Base-by-base conservation (phyloP, 2,888 invertebrate species). In the Trilocha varians region DNA sequence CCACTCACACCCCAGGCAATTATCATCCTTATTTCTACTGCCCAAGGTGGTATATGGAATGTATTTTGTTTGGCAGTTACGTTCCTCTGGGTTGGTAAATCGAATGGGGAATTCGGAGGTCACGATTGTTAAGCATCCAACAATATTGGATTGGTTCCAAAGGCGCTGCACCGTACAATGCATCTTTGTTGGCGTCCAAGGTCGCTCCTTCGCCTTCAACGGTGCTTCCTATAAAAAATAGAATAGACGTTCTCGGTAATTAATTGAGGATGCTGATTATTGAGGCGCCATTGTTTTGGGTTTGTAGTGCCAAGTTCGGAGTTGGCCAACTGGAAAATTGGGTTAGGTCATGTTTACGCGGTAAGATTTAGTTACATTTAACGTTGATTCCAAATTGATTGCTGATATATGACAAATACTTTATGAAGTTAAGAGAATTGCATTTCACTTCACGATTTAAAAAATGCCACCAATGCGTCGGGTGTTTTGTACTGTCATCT, bases 101-200 rank as follows among this genome's bases (percentile, higher is more conserved):
- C 78, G 76, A 80, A 80, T 82, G 80, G 64, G 76, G 77, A 76
- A 78, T 84, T 84, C 82, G 82, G 80, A 82, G 82, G 83, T 75
- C 83, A 62, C 63, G 61, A 70, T 71, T 72, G 74, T 74, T 66
- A 50, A 57, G 60, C 62, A 62, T 25, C 59, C 71, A 69, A 78
- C 77, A 78, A 76, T 84, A 78, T 84, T 84, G 84, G 84, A 84
- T 80, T 78, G 62, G 78, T 78, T 84, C 84, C 84, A 84, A 82
- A 62, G 58, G 62, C 64, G 54, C 65, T 60, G 65, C 57, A 57
- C 35, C 42, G 67, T 68, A 84, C 84, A 84, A 84, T 84, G 80
- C 80, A 76, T 73, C 79, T 78, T 82, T 82, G 82, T 83, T 78
- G 71, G 64, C 62, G 56, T 53, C 53, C 70, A 70, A 76, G 79